Evolutionary conservation across 30 jellyfish, hydroid and myxozoan genomes (phyloP).

Genomic region (Nemopilema nomurai): DNA sequence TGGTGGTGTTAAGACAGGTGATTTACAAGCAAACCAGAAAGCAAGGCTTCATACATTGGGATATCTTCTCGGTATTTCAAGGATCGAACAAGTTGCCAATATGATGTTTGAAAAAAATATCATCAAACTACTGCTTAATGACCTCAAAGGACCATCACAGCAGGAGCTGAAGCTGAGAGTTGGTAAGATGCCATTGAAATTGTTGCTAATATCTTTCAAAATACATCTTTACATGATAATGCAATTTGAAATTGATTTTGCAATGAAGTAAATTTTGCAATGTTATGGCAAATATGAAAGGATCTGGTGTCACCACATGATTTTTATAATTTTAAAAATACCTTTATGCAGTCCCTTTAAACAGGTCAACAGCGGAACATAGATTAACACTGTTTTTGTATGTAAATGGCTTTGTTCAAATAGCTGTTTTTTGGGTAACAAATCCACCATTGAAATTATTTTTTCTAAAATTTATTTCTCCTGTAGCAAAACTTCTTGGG

Average conservation of each 20-base stretch:
- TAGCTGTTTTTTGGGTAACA: no score
- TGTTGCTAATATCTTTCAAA: no score
- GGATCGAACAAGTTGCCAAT: slow-evolving; percentile 68
- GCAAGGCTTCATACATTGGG: slow-evolving; percentile 55
- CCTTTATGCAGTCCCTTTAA: no score
- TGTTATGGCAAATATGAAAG: no score
- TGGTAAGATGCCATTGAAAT: no score
- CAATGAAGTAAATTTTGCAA: no score
- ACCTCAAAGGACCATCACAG: slow-evolving; percentile 52
- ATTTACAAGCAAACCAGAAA: slow-evolving; percentile 18
- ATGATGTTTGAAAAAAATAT: slow-evolving; percentile 52
- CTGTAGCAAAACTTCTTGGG: slow-evolving; percentile 77
- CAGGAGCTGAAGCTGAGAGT: slow-evolving; percentile 71
- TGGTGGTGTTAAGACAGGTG: slow-evolving; percentile 2
- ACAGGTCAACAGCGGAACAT: background rate
- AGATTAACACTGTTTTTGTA: background rate
- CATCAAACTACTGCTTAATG: slow-evolving; percentile 46
- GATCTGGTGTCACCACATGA: no score
- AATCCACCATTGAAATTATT: no score
- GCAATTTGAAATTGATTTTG: no score
- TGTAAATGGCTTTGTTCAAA: no score
- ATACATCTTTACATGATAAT: no score
- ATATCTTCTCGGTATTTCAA: slow-evolving; percentile 57
- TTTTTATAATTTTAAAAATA: no score
- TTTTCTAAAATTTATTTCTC: background rate